Percentiles rank a stretch among this genome's conserved stretches.
Conservation (phyloP, 2,888 invertebrate species). For the Callyntrura guangdongensis region DNA sequence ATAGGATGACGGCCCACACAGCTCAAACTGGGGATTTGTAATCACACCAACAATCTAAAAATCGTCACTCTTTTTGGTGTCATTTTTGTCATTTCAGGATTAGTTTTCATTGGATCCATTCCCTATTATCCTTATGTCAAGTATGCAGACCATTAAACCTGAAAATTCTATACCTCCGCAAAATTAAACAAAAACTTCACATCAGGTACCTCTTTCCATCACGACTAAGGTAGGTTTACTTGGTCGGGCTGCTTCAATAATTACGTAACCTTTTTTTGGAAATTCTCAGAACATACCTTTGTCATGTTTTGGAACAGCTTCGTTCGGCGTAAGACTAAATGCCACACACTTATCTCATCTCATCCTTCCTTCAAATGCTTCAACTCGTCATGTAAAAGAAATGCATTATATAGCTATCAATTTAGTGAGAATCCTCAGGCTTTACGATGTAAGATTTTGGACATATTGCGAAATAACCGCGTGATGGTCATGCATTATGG, state of each 20-base stretch:
- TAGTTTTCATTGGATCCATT: slow-evolving; percentile 92
- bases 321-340: slow-evolving; percentile 94
- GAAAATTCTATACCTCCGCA: background rate
- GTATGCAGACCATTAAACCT: slow-evolving; percentile 86
- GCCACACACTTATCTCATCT: slow-evolving; percentile 94
- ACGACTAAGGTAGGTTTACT: too few relatives aligned
- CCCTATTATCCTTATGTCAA: slow-evolving; percentile 90
- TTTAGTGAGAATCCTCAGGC: too few relatives aligned
- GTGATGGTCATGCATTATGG: too few relatives aligned
- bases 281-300: slow-evolving; percentile 89
- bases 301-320: slow-evolving; percentile 90
- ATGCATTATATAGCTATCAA: too few relatives aligned
- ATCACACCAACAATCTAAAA: slow-evolving; percentile 90
- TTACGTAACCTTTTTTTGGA: background rate
- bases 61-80: slow-evolving; percentile 90
- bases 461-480: too few relatives aligned
- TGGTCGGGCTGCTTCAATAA: background rate
- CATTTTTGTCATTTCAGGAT: slow-evolving; percentile 89
- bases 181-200: too few relatives aligned
- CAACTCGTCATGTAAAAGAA: slow-evolving; percentile 92
- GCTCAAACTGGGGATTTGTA: slow-evolving; percentile 95
- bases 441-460: too few relatives aligned
- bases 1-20: slow-evolving; percentile 92
- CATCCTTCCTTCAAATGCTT: slow-evolving; percentile 94
- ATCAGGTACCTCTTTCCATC: too few relatives aligned